Percentiles rank a stretch among this genome's conserved stretches.
phyloP scores from a whole-genome alignment of 1,140 invertebrate species.

The Potamilus streckersoni region DNA sequence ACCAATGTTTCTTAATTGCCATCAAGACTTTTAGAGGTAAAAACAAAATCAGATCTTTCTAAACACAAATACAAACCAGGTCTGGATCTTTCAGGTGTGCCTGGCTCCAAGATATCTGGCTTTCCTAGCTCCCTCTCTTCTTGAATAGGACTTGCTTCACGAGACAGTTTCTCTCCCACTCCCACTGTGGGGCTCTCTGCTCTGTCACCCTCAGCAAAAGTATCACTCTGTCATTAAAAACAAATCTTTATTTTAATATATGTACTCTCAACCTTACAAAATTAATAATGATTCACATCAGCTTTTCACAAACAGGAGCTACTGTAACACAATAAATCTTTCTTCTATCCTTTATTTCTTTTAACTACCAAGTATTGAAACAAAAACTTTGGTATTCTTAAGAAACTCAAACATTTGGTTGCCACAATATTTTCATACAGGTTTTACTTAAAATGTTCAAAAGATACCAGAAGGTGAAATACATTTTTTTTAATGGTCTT shows the following conservation, averaged over 20 bases:
- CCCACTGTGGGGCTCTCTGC: constrained; percentile 45
- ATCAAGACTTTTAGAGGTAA: background rate
- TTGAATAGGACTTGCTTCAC: constrained; percentile 49
- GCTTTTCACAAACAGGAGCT: background rate
- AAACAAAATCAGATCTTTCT: background rate
- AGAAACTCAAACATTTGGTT: too few relatives aligned
- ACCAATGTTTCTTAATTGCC: background rate
- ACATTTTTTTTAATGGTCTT: too few relatives aligned
- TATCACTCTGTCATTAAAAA: constrained; percentile 44
- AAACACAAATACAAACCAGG: constrained; percentile 27
- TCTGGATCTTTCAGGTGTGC: constrained; percentile 53
- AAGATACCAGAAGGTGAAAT: too few relatives aligned
- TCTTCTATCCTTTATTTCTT: constrained; percentile 1
- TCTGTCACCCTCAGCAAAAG: constrained; percentile 56
- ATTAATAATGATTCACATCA: background rate
- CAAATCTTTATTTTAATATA: background rate
- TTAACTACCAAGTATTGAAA: too few relatives aligned
- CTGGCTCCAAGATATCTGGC: constrained; percentile 41
- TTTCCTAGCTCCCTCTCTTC: constrained; percentile 23
- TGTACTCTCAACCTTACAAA: background rate
- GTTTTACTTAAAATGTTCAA: too few relatives aligned
- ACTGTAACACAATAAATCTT: background rate
- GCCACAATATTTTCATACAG: too few relatives aligned
- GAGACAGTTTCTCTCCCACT: constrained; percentile 55
- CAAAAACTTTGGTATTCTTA: too few relatives aligned